Conservation (phyloP, 23 tunicate genomes). For the Diplosoma virens region DNA sequence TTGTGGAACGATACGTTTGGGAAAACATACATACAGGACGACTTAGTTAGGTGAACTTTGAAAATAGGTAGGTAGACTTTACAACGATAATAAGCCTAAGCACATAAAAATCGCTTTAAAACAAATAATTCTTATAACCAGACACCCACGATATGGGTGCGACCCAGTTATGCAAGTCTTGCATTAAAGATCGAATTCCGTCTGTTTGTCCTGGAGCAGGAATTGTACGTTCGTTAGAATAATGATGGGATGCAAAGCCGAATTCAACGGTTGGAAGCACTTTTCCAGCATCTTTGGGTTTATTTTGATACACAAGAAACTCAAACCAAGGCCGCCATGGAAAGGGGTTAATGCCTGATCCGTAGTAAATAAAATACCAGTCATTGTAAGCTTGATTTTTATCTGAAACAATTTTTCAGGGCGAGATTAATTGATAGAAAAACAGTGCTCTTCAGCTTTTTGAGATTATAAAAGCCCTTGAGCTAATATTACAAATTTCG, state of each 20-base stretch:
- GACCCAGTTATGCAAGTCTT: slow-evolving; percentile 65
- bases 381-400: slow-evolving; percentile 24
- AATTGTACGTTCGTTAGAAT: slow-evolving; percentile 8
- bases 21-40: too few species aligned
- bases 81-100: too few species aligned
- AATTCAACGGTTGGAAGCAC: slow-evolving; percentile 17
- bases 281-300: neutral
- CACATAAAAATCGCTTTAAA: too few species aligned
- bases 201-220: slow-evolving; percentile 43
- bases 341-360: slow-evolving; percentile 34
- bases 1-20: too few species aligned
- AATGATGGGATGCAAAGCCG: slow-evolving; percentile 54
- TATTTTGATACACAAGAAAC: slow-evolving; percentile 19
- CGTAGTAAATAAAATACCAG: slow-evolving; percentile 65
- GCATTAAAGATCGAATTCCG: slow-evolving; percentile 27
- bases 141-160: slow-evolving; percentile 68
- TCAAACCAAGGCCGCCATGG: slow-evolving; percentile 67
- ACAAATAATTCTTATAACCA: slow-evolving; percentile 45
- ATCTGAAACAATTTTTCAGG: slow-evolving; percentile 2
- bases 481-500: too few species aligned
- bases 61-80: too few species aligned
- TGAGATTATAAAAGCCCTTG: too few species aligned
- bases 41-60: too few species aligned
- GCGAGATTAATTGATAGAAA: too few species aligned
- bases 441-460: too few species aligned